Evolutionary conservation across 2,113 vertebrate genomes (phyloP).

Genomic region (human): GRCh38 chr11:17698501-17699000

Average conservation of each 20-base stretch:
- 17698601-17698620: neutral
- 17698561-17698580: neutral
- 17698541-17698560: accelerated
- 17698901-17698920: neutral
- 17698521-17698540: neutral
- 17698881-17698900: neutral
- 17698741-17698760: neutral
- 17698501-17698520: neutral
- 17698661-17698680: neutral
- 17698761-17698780: neutral
- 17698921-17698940: neutral
- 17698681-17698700: neutral
- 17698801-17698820: neutral
- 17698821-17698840: neutral
- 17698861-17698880: neutral
- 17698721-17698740: neutral
- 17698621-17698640: neutral
- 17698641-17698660: neutral
- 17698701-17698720: neutral
- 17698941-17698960: neutral
- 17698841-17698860: neutral
- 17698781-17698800: neutral
- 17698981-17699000: neutral
- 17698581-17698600: neutral
- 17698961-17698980: neutral